A percentile compares a stretch with the other conserved stretches of the same genome.
phyloP scores from a whole-genome alignment of 2,797 vertebrate species.

The Loriculus beryllinus region DNA sequence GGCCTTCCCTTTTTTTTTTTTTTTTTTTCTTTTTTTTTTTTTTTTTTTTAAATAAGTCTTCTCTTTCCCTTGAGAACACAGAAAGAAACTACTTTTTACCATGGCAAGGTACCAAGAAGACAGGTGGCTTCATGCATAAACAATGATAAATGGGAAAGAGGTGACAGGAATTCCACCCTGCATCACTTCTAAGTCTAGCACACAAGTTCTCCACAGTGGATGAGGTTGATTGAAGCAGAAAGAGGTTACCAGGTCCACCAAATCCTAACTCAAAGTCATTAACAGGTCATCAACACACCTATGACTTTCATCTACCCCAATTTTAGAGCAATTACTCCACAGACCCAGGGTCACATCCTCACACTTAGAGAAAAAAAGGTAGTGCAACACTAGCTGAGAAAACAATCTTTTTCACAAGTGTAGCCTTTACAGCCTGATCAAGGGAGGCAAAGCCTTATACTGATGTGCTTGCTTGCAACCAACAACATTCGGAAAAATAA shows the following conservation, averaged over 20 bases:
- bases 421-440: not conserved
- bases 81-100: slow-evolving; percentile 11
- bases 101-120: slow-evolving; percentile 58
- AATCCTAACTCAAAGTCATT: not conserved
- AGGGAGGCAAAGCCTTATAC: not conserved
- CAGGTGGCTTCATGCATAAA: slow-evolving; percentile 61
- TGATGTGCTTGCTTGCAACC: not conserved
- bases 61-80: slow-evolving; percentile 25
- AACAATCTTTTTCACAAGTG: not conserved
- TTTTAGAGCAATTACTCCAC: not conserved
- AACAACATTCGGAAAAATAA: not conserved
- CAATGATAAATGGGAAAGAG: slow-evolving; percentile 48
- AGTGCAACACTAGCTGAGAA: not conserved
- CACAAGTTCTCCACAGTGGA: not conserved
- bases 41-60: not conserved
- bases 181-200: slow-evolving; percentile 25
- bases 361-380: not conserved
- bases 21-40: not conserved
- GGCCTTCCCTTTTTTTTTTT: not conserved
- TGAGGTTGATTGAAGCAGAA: not conserved
- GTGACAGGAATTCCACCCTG: slow-evolving; percentile 60
- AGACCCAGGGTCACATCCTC: not conserved
- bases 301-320: not conserved
- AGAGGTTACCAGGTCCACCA: not conserved
- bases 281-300: not conserved